These are phyloP conservation scores for Prochilodus magdalenae DNA, from an alignment of 2,113 vertebrate species.

Conservation along the genomic window DNA sequence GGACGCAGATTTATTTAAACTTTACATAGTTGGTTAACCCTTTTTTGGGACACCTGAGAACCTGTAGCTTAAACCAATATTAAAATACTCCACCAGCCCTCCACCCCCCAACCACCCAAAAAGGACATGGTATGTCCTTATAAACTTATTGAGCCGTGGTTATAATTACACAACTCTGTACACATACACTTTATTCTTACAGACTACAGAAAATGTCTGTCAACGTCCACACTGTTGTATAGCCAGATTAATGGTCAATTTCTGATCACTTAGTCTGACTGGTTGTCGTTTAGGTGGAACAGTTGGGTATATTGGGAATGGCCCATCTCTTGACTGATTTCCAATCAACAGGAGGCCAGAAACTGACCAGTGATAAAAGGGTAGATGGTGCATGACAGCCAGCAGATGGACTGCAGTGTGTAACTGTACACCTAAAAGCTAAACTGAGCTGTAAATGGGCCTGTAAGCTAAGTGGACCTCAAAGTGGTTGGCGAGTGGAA, in stretches of 20 bases:
- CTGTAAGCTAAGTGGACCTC: not conserved
- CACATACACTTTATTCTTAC: not conserved
- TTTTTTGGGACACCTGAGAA: not conserved
- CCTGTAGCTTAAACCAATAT: not conserved
- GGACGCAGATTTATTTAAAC: not conserved
- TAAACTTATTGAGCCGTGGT: not conserved
- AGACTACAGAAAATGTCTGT: too few relatives aligned
- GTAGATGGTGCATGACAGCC: not conserved
- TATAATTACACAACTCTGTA: not conserved
- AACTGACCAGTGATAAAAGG: not conserved
- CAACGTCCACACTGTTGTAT: too few relatives aligned
- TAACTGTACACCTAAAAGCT: not conserved
- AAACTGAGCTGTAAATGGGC: not conserved
- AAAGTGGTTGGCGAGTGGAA: not conserved
- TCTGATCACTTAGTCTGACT: too few relatives aligned
- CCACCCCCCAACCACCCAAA: too few relatives aligned
- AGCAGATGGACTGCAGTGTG: not conserved
- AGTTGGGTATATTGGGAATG: too few relatives aligned
- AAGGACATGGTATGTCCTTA: not conserved
- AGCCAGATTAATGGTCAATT: not conserved
- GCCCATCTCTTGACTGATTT: not conserved
- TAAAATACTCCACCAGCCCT: not conserved
- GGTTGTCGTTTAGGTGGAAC: too few relatives aligned
- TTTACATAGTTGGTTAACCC: not conserved
- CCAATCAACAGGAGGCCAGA: not conserved